Percentiles rank a stretch among this genome's conserved stretches.
These are phyloP conservation scores for Laticauda colubrina DNA, from an alignment of 2,113 vertebrate genomes.

Conservation along the genomic window DNA sequence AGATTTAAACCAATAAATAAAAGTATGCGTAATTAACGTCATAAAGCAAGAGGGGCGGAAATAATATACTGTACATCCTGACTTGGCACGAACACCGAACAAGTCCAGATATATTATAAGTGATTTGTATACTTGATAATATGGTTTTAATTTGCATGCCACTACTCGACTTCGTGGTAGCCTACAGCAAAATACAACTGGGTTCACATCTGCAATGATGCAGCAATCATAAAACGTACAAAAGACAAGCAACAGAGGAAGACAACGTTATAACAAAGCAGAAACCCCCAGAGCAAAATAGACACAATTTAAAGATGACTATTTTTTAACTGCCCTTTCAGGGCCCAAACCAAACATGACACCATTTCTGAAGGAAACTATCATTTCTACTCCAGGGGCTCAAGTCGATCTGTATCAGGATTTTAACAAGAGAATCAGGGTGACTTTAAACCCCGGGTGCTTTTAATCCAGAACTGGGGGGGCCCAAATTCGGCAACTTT, in stretches of 20 bases:
- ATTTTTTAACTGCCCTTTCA: not conserved
- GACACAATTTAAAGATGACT: not conserved
- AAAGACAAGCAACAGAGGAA: not conserved
- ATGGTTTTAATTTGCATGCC: not conserved
- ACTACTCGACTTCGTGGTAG: not conserved
- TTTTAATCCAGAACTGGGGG: not conserved
- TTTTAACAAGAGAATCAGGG: not conserved
- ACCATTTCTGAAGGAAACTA: not conserved
- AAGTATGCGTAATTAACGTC: not conserved
- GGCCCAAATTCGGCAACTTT: not conserved
- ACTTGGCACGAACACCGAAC: not conserved
- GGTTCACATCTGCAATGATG: not conserved
- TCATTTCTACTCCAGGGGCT: not conserved
- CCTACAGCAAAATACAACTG: not conserved
- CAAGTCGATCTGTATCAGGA: too few relatives aligned
- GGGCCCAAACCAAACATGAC: not conserved
- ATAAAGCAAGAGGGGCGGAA: not conserved
- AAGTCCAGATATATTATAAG: not conserved
- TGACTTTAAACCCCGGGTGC: not conserved
- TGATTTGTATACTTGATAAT: not conserved
- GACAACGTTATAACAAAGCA: not conserved
- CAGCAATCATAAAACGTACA: not conserved
- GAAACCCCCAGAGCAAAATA: not conserved
- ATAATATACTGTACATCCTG: not conserved
- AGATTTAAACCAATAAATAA: slow-evolving; percentile 12